Evolutionary conservation across 2,797 vertebrate species (phyloP).

Genomic region (Hippopotamyrus pictus): DNA sequence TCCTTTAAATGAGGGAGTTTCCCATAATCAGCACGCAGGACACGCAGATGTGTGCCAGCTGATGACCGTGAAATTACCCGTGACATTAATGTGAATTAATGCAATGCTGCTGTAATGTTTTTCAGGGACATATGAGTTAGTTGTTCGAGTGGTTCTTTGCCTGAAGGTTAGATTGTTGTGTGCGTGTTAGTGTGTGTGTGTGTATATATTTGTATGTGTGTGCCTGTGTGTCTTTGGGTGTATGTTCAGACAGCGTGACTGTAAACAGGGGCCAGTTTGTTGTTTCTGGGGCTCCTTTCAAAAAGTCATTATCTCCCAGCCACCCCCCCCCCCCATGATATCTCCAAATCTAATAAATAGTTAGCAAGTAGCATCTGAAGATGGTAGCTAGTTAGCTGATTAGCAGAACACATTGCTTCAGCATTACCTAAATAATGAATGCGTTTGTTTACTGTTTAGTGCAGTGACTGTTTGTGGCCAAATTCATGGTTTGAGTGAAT

Average conservation of each 20-base stretch:
- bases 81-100: background rate
- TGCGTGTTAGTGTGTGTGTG: background rate
- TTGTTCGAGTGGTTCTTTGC: background rate
- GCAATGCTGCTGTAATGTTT: background rate
- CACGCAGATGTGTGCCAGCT: background rate
- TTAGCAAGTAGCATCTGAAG: background rate
- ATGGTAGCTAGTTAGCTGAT: background rate
- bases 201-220: background rate
- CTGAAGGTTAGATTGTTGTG: background rate
- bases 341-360: background rate
- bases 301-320: background rate
- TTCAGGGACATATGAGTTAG: background rate
- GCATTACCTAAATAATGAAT: background rate
- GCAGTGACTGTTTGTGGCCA: background rate
- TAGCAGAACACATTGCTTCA: background rate
- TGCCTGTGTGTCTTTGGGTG: background rate
- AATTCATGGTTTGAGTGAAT: background rate
- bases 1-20: background rate
- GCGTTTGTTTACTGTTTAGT: background rate
- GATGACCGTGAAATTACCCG: background rate
- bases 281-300: background rate
- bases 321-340: background rate
- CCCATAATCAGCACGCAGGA: background rate
- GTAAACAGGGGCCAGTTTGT: background rate
- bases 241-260: background rate